Conservation (phyloP, 1,140 invertebrate species). For the Planococcus citri region DNA sequence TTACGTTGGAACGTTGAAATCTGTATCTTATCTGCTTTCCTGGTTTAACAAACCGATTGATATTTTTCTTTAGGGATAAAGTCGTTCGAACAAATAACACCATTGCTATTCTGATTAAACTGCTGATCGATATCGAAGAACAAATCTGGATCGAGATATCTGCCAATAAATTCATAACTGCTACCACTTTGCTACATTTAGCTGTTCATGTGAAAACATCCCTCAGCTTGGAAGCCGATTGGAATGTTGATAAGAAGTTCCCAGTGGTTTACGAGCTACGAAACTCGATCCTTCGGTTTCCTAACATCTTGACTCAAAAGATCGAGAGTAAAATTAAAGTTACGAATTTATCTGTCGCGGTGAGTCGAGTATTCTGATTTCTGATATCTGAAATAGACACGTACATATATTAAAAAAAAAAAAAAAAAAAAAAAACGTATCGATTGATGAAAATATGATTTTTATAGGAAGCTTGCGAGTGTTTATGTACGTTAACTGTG, state of each 20-base stretch:
- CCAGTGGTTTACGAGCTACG: neutral
- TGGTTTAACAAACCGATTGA: neutral
- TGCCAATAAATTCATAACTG: neutral
- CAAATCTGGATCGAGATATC: neutral
- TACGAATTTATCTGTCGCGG: neutral
- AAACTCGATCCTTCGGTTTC: neutral
- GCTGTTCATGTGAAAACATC: constrained; percentile 6
- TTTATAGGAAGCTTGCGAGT: neutral
- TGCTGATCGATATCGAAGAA: constrained; percentile 5
- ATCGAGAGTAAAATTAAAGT: neutral
- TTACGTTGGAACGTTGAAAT: too few relatives aligned
- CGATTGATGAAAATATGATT: neutral
- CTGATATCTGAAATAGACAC: too few relatives aligned
- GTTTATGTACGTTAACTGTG: neutral
- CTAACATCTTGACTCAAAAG: neutral
- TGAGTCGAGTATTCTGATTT: neutral
- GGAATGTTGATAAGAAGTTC: neutral
- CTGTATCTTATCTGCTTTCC: too few relatives aligned
- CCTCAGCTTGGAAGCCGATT: neutral
- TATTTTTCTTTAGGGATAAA: neutral
- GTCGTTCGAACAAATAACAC: neutral
- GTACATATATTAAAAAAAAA: too few relatives aligned
- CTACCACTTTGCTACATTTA: neutral
- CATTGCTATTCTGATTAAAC: neutral
- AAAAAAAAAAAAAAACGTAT: too few relatives aligned